Evolutionary conservation across 2,113 vertebrate species (phyloP), one percentile per base, ranked within the genome.

Genomic region (Gasterosteus aculeatus): DNA sequence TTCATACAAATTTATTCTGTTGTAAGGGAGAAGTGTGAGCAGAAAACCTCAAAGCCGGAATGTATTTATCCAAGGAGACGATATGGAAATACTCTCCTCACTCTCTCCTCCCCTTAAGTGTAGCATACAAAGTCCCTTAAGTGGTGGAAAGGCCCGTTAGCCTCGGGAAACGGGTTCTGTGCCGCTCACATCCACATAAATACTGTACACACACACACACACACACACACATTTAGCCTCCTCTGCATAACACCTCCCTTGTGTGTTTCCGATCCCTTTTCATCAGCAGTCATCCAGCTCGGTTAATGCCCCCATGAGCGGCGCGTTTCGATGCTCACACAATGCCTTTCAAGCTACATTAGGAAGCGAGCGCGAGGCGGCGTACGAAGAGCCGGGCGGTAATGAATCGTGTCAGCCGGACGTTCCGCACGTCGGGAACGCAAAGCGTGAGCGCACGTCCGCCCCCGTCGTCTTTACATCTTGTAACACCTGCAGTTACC

Each of bases 341-440:
- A 56, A 61, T 81, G 85, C 87, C 77, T 87, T 89, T 91, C 86
- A 85, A 86, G 86, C 69, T 85, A 83, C 87, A 87, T 88, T 90
- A 90, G 77, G 54, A 85, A 41, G 39, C 64, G 60, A 44, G 64
- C 47, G 62, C 39, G 63, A 29, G 33, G 53, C 22, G 51, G 60
- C 56, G 74, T 75, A 61, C 63, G 59, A 54, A 59, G 68, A 62
- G 67, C 51, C n/a, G 44, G 38, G 72, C 33, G 46, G 33, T 64
- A 63, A 79, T 87, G 64, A 60, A 44, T 79, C 76, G 49, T 76
- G 80, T 89, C 74, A 77, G 61, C 39, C 12, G 47, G 38, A 68
- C 78, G 65, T 83, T 66, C 71, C 63, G 44, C 62, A 49, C 68
- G 75, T 80, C 68, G 64, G 61, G 29, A 19, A 64, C 33, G 5